Evolutionary conservation across 2,888 invertebrate genomes (phyloP), one percentile per base, ranked within the genome.

Genomic region (Erynnis tages): DNA sequence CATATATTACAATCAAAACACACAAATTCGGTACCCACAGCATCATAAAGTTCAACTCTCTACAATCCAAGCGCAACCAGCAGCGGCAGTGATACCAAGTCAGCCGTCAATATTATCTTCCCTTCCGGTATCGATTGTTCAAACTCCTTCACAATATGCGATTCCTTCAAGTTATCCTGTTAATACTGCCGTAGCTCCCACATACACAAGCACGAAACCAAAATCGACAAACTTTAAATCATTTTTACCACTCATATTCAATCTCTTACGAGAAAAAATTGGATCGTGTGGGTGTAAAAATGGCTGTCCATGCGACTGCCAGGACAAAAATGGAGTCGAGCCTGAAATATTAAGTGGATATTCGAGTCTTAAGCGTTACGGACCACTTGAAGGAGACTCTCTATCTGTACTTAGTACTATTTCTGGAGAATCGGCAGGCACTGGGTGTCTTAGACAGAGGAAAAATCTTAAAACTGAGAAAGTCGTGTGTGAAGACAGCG

Each of bases 221-320:
- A 69, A 78, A 65, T 66, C 75, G 1, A 71, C 75, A 1, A 76
- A 58, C 57, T 66, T 83, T 17, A 83, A 83, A 62, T 52, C 73
- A 13, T 57, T 88, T 16, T 64, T 87, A 1, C 86, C 88, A 0
- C 61, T 87, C n/a, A 69, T 88, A 57, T 60, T 86, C 7, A 76
- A 78, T 55, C 60, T 87, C 37, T 43, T 88, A 16, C 79, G 76
- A 56, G 87, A 88, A 21, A 79, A 68, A 54, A 73, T 65, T 53
- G 54, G 53, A 13, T 38, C 43, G 1, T 78, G 79, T 54, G 65
- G 65, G 0, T 69, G 71, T 38, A 56, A 56, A 25, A 54, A 55
- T 2, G 40, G 35, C 4, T 68, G 66, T 47, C 59, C 58, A 4
- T 57, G 57, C 34, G 45, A 56, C 16, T 54, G 55, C 38, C 56